Base-by-base conservation (phyloP, 2,888 invertebrate species). In the Megalurothrips usitatus region DNA sequence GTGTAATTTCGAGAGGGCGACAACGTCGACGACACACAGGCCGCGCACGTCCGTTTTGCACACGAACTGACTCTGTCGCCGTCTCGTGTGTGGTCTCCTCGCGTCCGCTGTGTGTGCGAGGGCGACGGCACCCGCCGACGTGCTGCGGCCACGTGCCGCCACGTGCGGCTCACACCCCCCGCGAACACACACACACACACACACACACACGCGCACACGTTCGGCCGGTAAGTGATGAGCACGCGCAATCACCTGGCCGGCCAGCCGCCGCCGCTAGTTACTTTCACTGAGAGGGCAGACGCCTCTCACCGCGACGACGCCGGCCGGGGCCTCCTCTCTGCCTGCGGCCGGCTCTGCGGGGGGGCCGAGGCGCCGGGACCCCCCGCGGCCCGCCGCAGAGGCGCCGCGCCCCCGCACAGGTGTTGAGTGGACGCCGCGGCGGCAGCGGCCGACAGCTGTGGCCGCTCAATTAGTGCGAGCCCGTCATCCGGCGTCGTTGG, bases 211-310 rank as follows among this genome's bases (percentile, higher is more conserved):
- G 23, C 23, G 23, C 68, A 23, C 68, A 68, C 68, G 11, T 23
- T 23, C 68, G 23, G n/a, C 9, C 52, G 34, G 81, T 81, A 79
- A 81, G 81, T 78, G 49, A 75, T 78, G 78, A 68, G 75, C 48
- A 28, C 47, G 63, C 75, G 19, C 23, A 19, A 23, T 12, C n/a
- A n/a, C n/a, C 63, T 75, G 23, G 23, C 43, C 26, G 19, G 11
- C 17, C n/a, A n/a, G n/a, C n/a, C n/a, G n/a, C 19, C 63, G 63
- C 47, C 28, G 43, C 75, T 80, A 63, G n/a, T 63, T 68, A 75
- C 80, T 78, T 80, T 80, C 75, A 80, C 80, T 80, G 75, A 78
- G 34, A 43, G 34, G 34, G 34, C 34, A 43, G 26, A 58, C 80
- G 58, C 80, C n/a, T 43, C 49, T 63, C 47, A 49, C 48, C 63